Evolutionary conservation across 2,113 vertebrate species (phyloP).

Genomic region (Octodon degus): DNA sequence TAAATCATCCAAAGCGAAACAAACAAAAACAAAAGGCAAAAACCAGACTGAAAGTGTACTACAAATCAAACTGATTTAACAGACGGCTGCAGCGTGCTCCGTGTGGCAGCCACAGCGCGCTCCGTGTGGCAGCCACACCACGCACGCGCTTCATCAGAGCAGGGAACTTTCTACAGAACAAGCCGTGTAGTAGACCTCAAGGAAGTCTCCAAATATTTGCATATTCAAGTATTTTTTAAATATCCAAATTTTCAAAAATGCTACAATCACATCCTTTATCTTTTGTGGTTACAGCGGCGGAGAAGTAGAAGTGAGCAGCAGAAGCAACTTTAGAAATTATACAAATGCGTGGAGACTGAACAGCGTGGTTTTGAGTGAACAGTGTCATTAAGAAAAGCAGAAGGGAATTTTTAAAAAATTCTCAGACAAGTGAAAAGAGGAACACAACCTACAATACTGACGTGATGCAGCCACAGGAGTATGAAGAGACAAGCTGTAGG

Average conservation of each 20-base stretch:
- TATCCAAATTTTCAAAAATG: neutral
- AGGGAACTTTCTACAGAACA: neutral
- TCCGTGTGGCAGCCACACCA: too few relatives aligned
- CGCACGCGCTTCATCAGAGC: neutral
- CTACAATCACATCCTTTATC: neutral
- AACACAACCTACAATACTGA: neutral
- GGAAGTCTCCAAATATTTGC: neutral
- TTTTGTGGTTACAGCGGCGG: neutral
- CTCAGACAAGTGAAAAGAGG: neutral
- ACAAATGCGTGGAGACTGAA: neutral
- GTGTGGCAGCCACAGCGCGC: too few relatives aligned
- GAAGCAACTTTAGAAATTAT: neutral
- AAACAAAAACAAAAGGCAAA: neutral
- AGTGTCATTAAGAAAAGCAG: neutral
- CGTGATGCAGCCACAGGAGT: neutral
- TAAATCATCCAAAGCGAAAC: neutral
- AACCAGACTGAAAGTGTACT: neutral
- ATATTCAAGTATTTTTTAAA: neutral
- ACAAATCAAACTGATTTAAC: neutral
- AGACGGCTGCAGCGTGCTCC: neutral
- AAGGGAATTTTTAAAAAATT: neutral
- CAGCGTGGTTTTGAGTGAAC: neutral
- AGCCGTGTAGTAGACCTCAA: neutral
- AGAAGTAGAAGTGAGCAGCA: neutral
- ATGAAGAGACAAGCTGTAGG: neutral